Conservation (phyloP, 2,113 vertebrate genomes). For the Climacteris rufus region DNA sequence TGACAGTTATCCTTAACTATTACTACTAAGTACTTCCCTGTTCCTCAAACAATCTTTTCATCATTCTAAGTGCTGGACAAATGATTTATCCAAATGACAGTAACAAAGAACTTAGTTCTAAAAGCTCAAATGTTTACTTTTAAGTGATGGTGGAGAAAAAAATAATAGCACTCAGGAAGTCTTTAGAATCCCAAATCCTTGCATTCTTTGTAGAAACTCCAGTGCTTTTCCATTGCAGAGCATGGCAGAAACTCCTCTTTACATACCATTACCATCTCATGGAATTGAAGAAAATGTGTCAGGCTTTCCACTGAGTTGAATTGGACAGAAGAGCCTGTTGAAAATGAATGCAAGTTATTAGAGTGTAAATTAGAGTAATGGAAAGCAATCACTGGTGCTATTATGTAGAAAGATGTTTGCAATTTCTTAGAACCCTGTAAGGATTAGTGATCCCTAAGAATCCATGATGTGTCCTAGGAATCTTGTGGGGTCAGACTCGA, state of each 20-base stretch:
- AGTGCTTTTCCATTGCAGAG: conserved; percentile 76
- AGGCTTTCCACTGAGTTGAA: neutral
- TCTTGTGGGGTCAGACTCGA: accelerated
- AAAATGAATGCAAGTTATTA: conserved; percentile 29
- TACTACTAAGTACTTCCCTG: neutral
- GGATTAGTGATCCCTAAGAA: neutral
- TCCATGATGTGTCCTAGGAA: neutral
- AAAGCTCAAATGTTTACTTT: neutral
- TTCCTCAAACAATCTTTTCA: neutral
- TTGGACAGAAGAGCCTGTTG: conserved; percentile 61
- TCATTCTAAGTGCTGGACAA: neutral
- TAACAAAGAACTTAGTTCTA: neutral
- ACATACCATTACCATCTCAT: conserved; percentile 62
- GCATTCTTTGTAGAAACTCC: conserved; percentile 71
- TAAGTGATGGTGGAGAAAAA: neutral
- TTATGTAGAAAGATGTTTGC: neutral
- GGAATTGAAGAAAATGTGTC: conserved; percentile 69
- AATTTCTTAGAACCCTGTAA: neutral
- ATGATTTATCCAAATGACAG: neutral
- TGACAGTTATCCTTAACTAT: neutral
- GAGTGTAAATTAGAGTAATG: neutral
- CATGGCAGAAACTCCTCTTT: conserved; percentile 82
- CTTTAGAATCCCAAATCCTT: conserved; percentile 57
- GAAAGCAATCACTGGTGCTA: neutral
- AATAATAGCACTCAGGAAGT: neutral